These are phyloP conservation scores for Virgularia gustaviana DNA, from an alignment of 92 coral and sea anemone species.

Conservation along the genomic window DNA sequence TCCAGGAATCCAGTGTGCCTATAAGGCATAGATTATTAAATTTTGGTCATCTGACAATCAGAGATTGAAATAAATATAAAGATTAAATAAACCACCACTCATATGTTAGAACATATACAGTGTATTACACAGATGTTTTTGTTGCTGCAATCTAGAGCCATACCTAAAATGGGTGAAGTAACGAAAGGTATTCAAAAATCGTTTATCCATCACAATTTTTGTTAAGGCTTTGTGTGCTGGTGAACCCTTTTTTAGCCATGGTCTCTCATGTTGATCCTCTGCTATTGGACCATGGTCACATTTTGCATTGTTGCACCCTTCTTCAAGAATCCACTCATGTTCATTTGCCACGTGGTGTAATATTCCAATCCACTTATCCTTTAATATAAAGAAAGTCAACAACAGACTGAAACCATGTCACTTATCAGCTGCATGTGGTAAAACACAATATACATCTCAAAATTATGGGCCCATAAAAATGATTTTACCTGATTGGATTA, in stretches of 20 bases:
- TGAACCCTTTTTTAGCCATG: slow-evolving; percentile 25
- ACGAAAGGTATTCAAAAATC: slow-evolving; percentile 6
- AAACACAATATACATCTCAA: no score
- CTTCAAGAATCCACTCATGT: slow-evolving; percentile 35
- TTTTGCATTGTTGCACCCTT: slow-evolving; percentile 5
- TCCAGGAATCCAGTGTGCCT: slow-evolving; percentile 43
- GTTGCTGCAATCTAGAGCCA: no score
- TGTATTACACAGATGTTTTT: no score
- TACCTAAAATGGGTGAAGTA: slow-evolving; percentile 22
- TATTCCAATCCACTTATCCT: slow-evolving; percentile 37
- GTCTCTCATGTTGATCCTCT: not conserved
- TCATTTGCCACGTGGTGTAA: slow-evolving; percentile 33
- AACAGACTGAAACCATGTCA: not conserved
- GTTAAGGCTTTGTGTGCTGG: slow-evolving; percentile 25
- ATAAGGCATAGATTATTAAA: slow-evolving; percentile 4
- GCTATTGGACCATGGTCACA: slow-evolving; percentile 22
- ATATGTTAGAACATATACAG: no score
- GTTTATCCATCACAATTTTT: slow-evolving; percentile 24
- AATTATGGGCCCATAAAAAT: not conserved
- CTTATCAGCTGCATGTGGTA: no score
- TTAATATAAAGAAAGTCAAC: not conserved
- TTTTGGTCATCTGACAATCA: slow-evolving; percentile 16
- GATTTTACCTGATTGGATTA: no score
- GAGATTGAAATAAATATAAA: no score
- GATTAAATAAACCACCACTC: no score